phyloP scores from a whole-genome alignment of 2,888 invertebrate species.

The Platycheirus albimanus region DNA sequence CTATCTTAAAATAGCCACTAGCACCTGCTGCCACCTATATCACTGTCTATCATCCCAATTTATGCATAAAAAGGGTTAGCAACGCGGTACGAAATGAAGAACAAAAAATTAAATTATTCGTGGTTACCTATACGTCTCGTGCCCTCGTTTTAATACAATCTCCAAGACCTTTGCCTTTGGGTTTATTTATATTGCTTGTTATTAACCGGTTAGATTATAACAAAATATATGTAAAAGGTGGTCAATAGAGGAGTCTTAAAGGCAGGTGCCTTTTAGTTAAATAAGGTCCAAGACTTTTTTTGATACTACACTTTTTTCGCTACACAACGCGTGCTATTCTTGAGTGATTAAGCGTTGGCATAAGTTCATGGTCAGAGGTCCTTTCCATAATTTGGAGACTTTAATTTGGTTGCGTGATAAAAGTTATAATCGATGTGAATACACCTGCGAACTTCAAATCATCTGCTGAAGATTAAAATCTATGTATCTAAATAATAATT shows the following conservation, averaged over 20 bases:
- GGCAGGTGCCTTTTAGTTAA: conserved; percentile 9
- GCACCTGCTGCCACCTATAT: conserved; percentile 49
- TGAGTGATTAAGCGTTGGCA: conserved; percentile 11
- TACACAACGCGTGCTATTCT: conserved; percentile 5
- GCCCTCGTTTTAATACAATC: conserved; percentile 4
- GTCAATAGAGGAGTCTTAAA: conserved; percentile 2
- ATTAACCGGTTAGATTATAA: conserved; percentile 28
- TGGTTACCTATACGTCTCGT: conserved; percentile 22
- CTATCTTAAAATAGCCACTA: conserved; percentile 22
- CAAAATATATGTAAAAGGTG: not conserved
- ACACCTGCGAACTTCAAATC: conserved; percentile 10
- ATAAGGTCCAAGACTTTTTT: not conserved
- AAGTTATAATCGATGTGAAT: not conserved
- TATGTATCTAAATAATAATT: no score
- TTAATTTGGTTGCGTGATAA: not conserved
- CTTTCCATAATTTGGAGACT: not conserved
- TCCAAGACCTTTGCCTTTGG: not conserved
- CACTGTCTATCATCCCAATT: conserved; percentile 48
- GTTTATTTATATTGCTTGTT: not conserved
- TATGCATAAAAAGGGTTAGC: conserved; percentile 59
- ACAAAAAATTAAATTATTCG: conserved; percentile 8
- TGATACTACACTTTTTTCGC: not conserved
- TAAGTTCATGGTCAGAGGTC: conserved; percentile 15
- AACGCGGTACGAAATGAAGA: not conserved
- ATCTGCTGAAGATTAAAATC: not conserved